Evolutionary conservation across 2,113 vertebrate genomes (phyloP).

Genomic region (Echinops telfairi): DNA sequence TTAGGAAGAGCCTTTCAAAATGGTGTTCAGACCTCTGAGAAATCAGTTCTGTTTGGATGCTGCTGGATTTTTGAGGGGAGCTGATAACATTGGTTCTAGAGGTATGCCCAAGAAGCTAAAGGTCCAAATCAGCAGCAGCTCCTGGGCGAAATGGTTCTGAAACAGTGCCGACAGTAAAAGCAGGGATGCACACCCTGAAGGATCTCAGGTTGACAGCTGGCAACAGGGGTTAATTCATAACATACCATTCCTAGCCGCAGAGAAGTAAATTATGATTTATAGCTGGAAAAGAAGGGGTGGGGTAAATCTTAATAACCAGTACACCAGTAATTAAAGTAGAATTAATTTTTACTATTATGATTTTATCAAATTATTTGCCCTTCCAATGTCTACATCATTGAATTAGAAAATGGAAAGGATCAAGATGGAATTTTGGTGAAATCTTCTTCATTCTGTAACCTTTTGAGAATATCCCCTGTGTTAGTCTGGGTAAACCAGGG

Average conservation of each 20-base stretch:
- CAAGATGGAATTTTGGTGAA: not conserved
- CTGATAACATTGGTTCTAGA: not conserved
- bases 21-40: not conserved
- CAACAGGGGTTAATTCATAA: conserved; percentile 4
- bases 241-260: not conserved
- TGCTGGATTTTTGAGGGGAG: not conserved
- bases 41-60: not conserved
- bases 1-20: not conserved
- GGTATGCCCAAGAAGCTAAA: not conserved
- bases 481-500: too few species aligned
- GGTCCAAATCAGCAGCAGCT: not conserved
- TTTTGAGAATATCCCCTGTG: conserved; percentile 20
- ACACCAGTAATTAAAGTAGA: not conserved
- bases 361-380: not conserved
- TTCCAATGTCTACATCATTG: not conserved
- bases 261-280: not conserved
- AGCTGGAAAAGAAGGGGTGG: not conserved
- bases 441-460: conserved; percentile 38
- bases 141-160: not conserved
- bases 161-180: not conserved
- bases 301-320: not conserved
- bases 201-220: not conserved
- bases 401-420: not conserved
- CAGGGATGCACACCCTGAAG: not conserved
- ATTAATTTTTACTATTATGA: not conserved